Evolutionary conservation across 2,113 vertebrate species (phyloP), one percentile per base, ranked within the genome.

Genomic region (Lasiurus cinereus): DNA sequence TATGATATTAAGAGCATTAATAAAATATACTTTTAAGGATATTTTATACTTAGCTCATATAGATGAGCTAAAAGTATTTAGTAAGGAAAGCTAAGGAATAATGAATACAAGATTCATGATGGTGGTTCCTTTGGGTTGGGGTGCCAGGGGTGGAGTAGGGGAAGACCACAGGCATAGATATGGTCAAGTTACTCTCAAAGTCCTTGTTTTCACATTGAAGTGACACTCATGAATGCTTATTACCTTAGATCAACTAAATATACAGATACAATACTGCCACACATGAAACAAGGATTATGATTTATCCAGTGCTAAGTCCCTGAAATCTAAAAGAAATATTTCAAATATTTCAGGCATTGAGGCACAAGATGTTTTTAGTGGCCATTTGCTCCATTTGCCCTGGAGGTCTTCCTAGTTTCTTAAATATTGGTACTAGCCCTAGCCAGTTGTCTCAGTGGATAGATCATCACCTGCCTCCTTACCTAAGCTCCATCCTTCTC

Each of bases 281-380:
- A 64, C 21, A 31, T 74, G 67, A 85, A 52, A 21, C 6, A 82
- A 72, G 39, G 83, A 83, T 94, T 86, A 70, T 78, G 83, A 82
- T 62, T 88, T 92, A 95, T 90, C 74, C 64, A 78, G 14, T 39
- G 64, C n/a, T 94, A 93, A 93, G 43, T 69, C 54, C 33, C 27
- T 91, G 54, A 78, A 56, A 93, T 29, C 9, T 82, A 84, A 36
- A 43, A 83, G 31, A 76, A 50, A 67, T 90, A 79, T 87, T 79
- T 95, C 39, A 80, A 73, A 83, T 56, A 74, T 46, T 66, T 80
- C 5, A 82, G 39, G 13, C 77, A 29, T 52, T 21, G 52, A 95
- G 54, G 39, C 67, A 64, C 15, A 56, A 7, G 12, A 69, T 31
- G 10, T 83, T 69, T 70, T 76, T 56, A 64, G 84, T 93, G 76